These are phyloP conservation scores for Lucinisca nassula DNA, from an alignment of 2,888 invertebrate genomes.

Conservation along the genomic window DNA sequence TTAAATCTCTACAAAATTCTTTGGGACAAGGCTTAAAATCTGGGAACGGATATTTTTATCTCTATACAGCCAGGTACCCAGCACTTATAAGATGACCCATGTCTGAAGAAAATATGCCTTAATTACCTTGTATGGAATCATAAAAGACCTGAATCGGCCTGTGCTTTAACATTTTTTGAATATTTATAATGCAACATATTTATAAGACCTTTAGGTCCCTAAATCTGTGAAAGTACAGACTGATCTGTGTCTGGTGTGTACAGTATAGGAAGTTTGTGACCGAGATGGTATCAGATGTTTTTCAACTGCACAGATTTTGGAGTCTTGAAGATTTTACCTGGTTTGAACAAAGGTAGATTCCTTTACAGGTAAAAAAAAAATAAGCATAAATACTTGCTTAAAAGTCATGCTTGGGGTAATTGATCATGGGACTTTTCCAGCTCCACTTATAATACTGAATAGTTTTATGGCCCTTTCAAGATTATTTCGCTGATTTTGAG, in stretches of 20 bases:
- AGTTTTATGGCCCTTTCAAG: too few relatives aligned
- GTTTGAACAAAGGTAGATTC: constrained; percentile 11
- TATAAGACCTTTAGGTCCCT: too few relatives aligned
- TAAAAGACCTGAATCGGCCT: too few relatives aligned
- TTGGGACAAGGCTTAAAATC: neutral
- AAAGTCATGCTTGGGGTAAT: neutral
- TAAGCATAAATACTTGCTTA: neutral
- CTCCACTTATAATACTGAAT: too few relatives aligned
- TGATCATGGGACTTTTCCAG: too few relatives aligned
- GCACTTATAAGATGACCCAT: neutral
- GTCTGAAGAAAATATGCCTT: neutral
- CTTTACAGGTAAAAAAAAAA: neutral
- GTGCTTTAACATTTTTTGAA: too few relatives aligned
- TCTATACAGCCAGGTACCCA: neutral
- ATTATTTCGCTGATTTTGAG: too few relatives aligned
- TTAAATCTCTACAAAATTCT: constrained; percentile 1
- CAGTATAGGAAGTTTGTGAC: too few relatives aligned
- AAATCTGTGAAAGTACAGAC: too few relatives aligned
- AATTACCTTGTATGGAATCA: too few relatives aligned
- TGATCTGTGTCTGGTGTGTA: too few relatives aligned
- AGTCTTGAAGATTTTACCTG: constrained; percentile 10
- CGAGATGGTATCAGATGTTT: constrained; percentile 9
- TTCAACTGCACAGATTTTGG: constrained; percentile 2
- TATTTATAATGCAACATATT: too few relatives aligned
- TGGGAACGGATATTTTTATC: constrained; percentile 17